These are phyloP conservation scores for Gymnocephalus cernua DNA, from an alignment of 2,113 vertebrate genomes.

Conservation along the genomic window DNA sequence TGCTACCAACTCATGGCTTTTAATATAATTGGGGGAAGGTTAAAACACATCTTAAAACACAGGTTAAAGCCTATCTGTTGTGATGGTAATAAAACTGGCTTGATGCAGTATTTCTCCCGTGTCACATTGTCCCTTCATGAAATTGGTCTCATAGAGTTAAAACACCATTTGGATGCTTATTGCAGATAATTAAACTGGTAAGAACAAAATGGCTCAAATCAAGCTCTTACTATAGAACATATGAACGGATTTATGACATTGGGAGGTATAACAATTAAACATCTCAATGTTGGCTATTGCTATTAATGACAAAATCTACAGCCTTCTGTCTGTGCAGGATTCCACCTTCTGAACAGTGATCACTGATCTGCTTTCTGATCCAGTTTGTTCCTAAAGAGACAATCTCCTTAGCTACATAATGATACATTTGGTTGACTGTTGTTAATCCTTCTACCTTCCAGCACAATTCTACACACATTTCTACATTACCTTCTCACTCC, in stretches of 20 bases:
- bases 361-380: conserved; percentile 35
- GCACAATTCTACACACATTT: conserved; percentile 23
- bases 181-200: conserved; percentile 57
- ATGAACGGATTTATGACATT: conserved; percentile 46
- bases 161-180: conserved; percentile 66
- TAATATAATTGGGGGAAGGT: conserved; percentile 17
- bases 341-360: conserved; percentile 11
- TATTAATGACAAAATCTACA: conserved; percentile 68
- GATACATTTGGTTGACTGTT: conserved; percentile 37
- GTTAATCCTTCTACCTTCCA: conserved; percentile 17
- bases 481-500: neutral
- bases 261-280: conserved; percentile 65
- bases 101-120: conserved; percentile 14
- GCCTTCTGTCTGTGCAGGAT: neutral
- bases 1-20: conserved; percentile 12
- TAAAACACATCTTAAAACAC: conserved; percentile 33
- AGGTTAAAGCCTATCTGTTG: conserved; percentile 17
- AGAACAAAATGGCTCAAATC: conserved; percentile 32
- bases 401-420: conserved; percentile 51
- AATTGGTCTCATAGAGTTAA: conserved; percentile 38
- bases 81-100: conserved; percentile 29
- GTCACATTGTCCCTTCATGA: conserved; percentile 47
- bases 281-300: conserved; percentile 81
- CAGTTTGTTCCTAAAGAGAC: conserved; percentile 17
- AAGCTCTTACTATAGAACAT: conserved; percentile 37